A percentile compares a stretch with the other conserved stretches of the same genome.
phyloP scores from a whole-genome alignment of 2,888 invertebrate genomes.

The Pomacea canaliculata region DNA sequence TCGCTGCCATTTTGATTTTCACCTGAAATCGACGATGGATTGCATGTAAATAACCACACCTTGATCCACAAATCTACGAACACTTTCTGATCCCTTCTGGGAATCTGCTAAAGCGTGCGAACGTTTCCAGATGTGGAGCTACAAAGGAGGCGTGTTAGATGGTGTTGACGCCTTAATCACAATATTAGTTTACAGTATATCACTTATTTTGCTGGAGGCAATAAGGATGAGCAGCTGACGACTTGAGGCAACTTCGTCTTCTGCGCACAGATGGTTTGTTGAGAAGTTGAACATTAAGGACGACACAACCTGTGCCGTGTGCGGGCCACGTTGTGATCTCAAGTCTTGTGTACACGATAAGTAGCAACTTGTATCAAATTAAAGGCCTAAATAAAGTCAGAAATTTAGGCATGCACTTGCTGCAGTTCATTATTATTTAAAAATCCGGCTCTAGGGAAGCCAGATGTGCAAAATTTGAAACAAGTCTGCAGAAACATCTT shows the following conservation, averaged over 20 bases:
- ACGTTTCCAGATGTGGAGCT: no score
- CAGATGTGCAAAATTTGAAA: constrained; percentile 33
- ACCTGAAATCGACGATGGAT: constrained; percentile 1
- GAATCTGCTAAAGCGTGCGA: no score
- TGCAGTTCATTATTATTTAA: constrained; percentile 1
- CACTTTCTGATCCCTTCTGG: neutral
- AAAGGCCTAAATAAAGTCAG: constrained; percentile 1
- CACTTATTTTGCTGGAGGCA: no score
- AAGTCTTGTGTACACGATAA: neutral
- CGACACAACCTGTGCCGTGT: no score
- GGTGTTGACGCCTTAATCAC: no score
- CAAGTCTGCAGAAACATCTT: constrained; percentile 43
- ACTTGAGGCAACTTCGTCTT: no score
- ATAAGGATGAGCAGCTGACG: no score
- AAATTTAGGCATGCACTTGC: neutral
- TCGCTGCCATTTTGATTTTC: constrained; percentile 37
- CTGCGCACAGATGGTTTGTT: no score
- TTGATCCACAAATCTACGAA: neutral
- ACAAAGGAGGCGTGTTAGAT: no score
- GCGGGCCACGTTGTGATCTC: constrained; percentile 16
- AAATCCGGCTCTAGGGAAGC: constrained; percentile 6
- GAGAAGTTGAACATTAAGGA: no score
- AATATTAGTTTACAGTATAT: no score
- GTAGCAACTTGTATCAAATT: neutral
- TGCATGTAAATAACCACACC: neutral